Evolutionary conservation across 64 coral and sea anemone species (phyloP).

Genomic region (Orbicella faveolata): DNA sequence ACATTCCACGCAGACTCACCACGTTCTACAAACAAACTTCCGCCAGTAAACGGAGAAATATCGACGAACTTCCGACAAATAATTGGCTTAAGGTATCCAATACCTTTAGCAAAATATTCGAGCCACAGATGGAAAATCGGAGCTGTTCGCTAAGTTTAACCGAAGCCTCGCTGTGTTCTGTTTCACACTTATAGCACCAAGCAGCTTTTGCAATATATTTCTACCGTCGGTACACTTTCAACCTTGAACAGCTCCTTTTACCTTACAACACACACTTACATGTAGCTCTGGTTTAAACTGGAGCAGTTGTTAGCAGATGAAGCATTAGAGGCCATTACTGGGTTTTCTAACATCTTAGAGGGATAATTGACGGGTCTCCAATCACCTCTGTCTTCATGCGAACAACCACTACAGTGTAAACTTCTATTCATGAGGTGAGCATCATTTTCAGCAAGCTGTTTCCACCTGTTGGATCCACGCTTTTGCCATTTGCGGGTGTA

Average conservation of each 20-base stretch:
- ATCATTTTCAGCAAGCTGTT: slow-evolving; percentile 42
- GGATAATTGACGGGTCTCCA: neutral
- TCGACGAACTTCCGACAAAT: too few species aligned
- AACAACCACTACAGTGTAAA: neutral
- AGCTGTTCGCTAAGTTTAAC: neutral
- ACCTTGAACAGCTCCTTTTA: neutral
- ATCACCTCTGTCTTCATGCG: neutral
- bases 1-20: too few species aligned
- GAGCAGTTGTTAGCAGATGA: neutral
- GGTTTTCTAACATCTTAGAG: too few species aligned
- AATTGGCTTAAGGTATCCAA: too few species aligned
- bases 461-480: neutral
- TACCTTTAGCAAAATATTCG: neutral
- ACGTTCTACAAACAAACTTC: neutral
- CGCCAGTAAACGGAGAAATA: too few species aligned
- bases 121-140: neutral
- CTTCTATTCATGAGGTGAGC: neutral
- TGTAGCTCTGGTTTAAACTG: neutral
- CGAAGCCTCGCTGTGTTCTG: neutral
- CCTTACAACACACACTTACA: neutral
- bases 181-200: neutral
- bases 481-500: neutral
- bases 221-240: neutral
- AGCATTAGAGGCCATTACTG: neutral
- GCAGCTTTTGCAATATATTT: too few species aligned